These are phyloP conservation scores for Ginglymostoma cirratum DNA, from an alignment of 2,113 vertebrate species.

Conservation along the genomic window DNA sequence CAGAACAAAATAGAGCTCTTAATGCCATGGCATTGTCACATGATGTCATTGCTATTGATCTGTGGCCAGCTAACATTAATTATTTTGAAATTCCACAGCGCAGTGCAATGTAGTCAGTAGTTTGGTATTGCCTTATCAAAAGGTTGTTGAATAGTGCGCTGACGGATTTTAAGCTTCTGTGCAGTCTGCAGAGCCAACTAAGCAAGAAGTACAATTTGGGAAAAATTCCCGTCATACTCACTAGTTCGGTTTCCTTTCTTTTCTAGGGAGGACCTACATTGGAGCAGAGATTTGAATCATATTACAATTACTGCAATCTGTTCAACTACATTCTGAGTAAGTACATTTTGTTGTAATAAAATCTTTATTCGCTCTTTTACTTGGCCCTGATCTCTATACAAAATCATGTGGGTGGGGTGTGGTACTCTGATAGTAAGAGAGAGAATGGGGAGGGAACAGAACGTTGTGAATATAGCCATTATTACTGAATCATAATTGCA, in stretches of 20 bases:
- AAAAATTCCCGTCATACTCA: not conserved
- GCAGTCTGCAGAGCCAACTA: not conserved
- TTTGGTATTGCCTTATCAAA: not conserved
- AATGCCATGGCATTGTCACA: not conserved
- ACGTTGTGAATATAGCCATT: not conserved
- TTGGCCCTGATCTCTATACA: too few species aligned
- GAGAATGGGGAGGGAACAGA: not conserved
- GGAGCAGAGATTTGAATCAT: slow-evolving; percentile 96
- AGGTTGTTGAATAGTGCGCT: too few species aligned
- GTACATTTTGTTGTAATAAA: slow-evolving; percentile 44
- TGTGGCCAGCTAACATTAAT: not conserved
- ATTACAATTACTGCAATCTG: slow-evolving; percentile 98
- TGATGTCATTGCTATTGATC: not conserved
- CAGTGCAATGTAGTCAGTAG: not conserved
- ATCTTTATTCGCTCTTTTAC: not conserved
- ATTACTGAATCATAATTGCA: not conserved
- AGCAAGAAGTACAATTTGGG: not conserved
- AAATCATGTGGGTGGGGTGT: too few species aligned
- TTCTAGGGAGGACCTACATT: slow-evolving; percentile 84
- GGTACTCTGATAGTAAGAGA: not conserved
- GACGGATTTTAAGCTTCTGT: not conserved
- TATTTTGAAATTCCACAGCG: not conserved
- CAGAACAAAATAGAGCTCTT: not conserved
- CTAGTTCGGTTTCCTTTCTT: slow-evolving; percentile 39
- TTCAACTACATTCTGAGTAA: slow-evolving; percentile 99